These are phyloP conservation scores for Copsychus sechellarum DNA, from an alignment of 2,113 vertebrate genomes.

Conservation along the genomic window DNA sequence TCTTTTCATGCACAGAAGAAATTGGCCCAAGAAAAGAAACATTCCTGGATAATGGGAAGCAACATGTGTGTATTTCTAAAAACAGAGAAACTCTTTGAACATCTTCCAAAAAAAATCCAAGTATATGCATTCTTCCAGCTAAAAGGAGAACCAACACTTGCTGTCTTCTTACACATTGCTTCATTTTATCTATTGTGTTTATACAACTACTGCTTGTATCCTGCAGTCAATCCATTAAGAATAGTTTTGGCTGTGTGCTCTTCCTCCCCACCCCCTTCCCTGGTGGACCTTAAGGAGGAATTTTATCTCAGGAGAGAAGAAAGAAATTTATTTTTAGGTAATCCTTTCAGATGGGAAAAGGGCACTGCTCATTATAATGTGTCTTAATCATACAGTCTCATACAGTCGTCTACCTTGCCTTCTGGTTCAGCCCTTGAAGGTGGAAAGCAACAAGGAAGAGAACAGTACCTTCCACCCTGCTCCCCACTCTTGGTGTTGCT, in stretches of 20 bases:
- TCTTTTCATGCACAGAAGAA: slow-evolving; percentile 30
- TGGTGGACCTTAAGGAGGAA: background rate
- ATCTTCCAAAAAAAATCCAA: slow-evolving; percentile 40
- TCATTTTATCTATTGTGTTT: background rate
- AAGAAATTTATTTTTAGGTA: background rate
- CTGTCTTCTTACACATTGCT: background rate
- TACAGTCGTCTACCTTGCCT: background rate
- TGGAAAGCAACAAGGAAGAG: background rate
- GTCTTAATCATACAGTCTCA: background rate
- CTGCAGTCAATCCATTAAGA: background rate
- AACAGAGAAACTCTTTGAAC: slow-evolving; percentile 60
- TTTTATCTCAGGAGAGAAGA: background rate
- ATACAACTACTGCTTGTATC: background rate
- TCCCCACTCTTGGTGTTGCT: background rate
- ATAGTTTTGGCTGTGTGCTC: background rate
- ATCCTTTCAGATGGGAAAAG: background rate
- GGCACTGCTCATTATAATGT: background rate
- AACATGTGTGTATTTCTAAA: slow-evolving; percentile 48
- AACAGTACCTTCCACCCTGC: background rate
- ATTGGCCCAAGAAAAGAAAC: slow-evolving; percentile 69
- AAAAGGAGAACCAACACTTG: background rate
- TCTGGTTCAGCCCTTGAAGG: background rate
- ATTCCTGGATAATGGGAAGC: slow-evolving; percentile 67
- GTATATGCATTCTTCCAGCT: slow-evolving; percentile 20
- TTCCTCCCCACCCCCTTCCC: background rate